Percentiles rank a stretch among this genome's conserved stretches.
phyloP scores from a whole-genome alignment of 2,113 vertebrate species.

The Oxygymnocypris stewartii region DNA sequence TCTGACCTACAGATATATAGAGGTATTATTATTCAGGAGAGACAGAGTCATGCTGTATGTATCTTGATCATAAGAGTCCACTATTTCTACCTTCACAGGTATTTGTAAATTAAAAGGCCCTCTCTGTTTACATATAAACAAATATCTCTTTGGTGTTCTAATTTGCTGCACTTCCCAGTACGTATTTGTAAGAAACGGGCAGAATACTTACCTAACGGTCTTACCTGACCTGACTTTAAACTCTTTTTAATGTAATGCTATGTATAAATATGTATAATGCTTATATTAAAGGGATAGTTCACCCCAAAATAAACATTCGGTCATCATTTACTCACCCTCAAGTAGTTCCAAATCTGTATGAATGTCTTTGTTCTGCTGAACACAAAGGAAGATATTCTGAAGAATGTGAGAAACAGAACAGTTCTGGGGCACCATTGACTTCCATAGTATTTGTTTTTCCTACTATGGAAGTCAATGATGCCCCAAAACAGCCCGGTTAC shows the following conservation, averaged over 20 bases:
- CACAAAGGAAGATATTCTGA: too few species aligned
- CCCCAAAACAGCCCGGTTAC: too few species aligned
- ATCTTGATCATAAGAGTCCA: not conserved
- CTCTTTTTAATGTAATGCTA: not conserved
- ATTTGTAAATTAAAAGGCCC: not conserved
- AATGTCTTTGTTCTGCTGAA: too few species aligned
- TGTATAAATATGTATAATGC: not conserved
- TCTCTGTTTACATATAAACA: not conserved
- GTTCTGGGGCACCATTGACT: too few species aligned
- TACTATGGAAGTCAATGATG: too few species aligned
- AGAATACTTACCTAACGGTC: not conserved
- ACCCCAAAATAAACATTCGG: too few species aligned
- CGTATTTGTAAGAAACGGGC: conserved; percentile 48
- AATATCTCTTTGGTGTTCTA: not conserved
- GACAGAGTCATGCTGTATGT: not conserved
- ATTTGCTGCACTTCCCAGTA: not conserved
- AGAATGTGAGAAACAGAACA: too few species aligned
- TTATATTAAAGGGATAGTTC: too few species aligned
- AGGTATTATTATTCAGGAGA: not conserved
- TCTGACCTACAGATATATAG: not conserved
- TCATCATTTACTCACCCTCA: too few species aligned
- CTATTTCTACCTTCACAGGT: not conserved
- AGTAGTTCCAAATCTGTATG: too few species aligned
- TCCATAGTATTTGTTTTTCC: too few species aligned
- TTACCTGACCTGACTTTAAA: not conserved